Evolutionary conservation across 1,140 invertebrate species (phyloP).

Genomic region (Drepana arcuata): DNA sequence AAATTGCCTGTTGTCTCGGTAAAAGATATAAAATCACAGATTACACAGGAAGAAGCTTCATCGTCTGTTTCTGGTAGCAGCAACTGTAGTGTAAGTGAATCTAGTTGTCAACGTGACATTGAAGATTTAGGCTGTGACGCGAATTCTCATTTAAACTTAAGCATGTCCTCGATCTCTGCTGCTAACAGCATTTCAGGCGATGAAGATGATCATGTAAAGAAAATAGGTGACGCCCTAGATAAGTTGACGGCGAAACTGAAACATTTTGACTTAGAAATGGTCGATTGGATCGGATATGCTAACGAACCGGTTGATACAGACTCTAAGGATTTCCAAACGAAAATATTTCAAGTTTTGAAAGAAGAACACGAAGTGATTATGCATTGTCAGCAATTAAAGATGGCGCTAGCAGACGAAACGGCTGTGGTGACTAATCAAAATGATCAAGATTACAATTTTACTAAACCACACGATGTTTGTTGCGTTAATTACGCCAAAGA

Average conservation of each 20-base stretch:
- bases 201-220: no score
- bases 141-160: constrained; percentile 15
- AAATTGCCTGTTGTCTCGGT: constrained; percentile 41
- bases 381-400: constrained; percentile 16
- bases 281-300: constrained; percentile 26
- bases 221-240: constrained; percentile 16
- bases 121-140: no score
- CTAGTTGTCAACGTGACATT: no score
- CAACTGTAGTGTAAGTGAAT: no score
- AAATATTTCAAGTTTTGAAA: constrained; percentile 21
- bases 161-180: constrained; percentile 15
- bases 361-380: constrained; percentile 24
- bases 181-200: no score
- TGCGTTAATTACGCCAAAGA: no score
- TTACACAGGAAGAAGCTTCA: no score
- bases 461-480: no score
- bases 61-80: no score
- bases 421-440: constrained; percentile 1
- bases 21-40: no score
- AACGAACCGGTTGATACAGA: constrained; percentile 8
- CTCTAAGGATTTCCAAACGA: constrained; percentile 12
- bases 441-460: background rate
- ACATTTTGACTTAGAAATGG: constrained; percentile 28
- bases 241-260: constrained; percentile 24
- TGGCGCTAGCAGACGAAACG: background rate